Evolutionary conservation across 2,113 vertebrate species (phyloP).

Genomic region (Cyanoderma ruficeps): DNA sequence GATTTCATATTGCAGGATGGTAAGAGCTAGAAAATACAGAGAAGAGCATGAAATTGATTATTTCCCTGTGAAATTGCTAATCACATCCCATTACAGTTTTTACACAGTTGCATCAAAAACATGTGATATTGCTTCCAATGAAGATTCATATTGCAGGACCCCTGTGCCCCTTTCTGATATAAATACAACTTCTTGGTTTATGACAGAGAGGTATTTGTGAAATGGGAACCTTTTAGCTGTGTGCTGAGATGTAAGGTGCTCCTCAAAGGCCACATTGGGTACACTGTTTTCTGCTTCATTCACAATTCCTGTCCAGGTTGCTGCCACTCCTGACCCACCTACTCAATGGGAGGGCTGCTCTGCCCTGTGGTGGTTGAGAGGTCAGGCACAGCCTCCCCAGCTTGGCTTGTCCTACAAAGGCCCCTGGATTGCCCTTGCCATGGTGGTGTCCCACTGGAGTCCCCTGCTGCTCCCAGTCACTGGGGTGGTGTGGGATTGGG

Average conservation of each 20-base stretch:
- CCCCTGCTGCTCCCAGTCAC: neutral
- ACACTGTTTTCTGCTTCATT: neutral
- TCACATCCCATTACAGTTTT: neutral
- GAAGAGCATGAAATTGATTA: neutral
- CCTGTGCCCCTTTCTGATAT: neutral
- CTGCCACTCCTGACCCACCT: neutral
- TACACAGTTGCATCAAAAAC: neutral
- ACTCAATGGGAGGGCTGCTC: accelerated
- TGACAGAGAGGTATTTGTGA: neutral
- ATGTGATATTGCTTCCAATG: neutral
- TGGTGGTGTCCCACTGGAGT: neutral
- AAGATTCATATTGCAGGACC: neutral
- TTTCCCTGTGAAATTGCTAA: neutral
- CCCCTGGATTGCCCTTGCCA: neutral
- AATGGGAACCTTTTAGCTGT: neutral
- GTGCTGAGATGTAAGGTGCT: neutral
- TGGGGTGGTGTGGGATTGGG: neutral
- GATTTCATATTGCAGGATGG: neutral
- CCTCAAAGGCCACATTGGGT: neutral
- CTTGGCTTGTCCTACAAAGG: neutral
- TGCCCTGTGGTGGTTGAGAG: neutral
- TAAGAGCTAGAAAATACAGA: neutral
- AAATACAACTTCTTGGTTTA: neutral
- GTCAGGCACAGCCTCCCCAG: neutral
- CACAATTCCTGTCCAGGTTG: neutral